phyloP scores from a whole-genome alignment of 2,888 invertebrate genomes.

The Ptilodon capucinus region DNA sequence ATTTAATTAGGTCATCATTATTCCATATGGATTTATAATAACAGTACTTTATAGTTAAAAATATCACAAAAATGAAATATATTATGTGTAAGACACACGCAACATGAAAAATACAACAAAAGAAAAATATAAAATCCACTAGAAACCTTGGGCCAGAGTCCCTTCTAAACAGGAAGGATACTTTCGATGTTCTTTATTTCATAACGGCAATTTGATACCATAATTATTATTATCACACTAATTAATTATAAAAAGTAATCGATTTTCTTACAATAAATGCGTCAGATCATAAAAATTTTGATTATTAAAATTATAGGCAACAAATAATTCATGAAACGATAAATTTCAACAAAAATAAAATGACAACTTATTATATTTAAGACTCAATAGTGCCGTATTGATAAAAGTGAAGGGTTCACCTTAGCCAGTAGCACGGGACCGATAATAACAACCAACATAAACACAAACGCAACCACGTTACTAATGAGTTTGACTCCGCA shows the following conservation, averaged over 20 bases:
- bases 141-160: conserved; percentile 82
- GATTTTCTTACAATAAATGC: conserved; percentile 83
- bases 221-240: conserved; percentile 81
- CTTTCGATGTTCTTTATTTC: conserved; percentile 82
- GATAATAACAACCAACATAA: conserved; percentile 66
- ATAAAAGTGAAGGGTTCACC: conserved; percentile 77
- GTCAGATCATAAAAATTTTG: conserved; percentile 83
- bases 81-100: conserved; percentile 84
- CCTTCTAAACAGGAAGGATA: conserved; percentile 83
- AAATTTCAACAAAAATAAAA: conserved; percentile 78
- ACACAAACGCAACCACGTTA: conserved; percentile 69
- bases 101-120: conserved; percentile 83
- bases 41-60: conserved; percentile 84
- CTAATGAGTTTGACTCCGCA: conserved; percentile 80
- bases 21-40: conserved; percentile 81
- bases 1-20: conserved; percentile 83
- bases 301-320: conserved; percentile 79
- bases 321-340: conserved; percentile 80
- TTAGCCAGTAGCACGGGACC: conserved; percentile 54
- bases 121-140: conserved; percentile 82
- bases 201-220: conserved; percentile 81
- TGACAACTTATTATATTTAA: conserved; percentile 77
- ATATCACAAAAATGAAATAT: conserved; percentile 84
- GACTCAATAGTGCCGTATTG: conserved; percentile 79
- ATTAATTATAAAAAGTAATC: conserved; percentile 82